Percentiles rank a stretch among this genome's conserved stretches.
These are phyloP conservation scores for Papilio polytes DNA, from an alignment of 1,140 invertebrate species.

Conservation along the genomic window DNA sequence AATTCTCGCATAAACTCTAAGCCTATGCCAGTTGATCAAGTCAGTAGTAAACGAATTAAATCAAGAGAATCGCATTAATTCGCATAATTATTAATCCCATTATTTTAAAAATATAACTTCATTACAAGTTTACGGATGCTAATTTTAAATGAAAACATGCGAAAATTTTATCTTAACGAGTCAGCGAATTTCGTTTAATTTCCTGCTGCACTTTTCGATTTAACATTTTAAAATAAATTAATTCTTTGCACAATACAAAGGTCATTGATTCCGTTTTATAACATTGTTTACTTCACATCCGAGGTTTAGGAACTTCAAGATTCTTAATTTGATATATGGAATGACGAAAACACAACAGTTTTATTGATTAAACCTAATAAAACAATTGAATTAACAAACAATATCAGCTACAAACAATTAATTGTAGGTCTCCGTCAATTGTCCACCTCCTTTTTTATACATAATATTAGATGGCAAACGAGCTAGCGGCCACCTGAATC, in stretches of 20 bases:
- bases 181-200: neutral
- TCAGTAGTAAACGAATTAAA: too few relatives aligned
- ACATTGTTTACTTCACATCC: constrained; percentile 6
- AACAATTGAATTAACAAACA: neutral
- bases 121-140: neutral
- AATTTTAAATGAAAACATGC: neutral
- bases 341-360: neutral
- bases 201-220: neutral
- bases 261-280: constrained; percentile 14
- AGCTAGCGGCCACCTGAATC: too few relatives aligned
- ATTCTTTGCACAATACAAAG: neutral
- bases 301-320: neutral
- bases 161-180: neutral
- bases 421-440: too few relatives aligned
- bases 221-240: neutral
- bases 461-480: too few relatives aligned
- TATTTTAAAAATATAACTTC: neutral
- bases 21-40: too few relatives aligned
- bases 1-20: too few relatives aligned
- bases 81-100: too few relatives aligned
- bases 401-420: too few relatives aligned
- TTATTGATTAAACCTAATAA: neutral
- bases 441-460: too few relatives aligned
- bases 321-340: neutral
- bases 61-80: too few relatives aligned